Evolutionary conservation across 2,113 vertebrate species (phyloP), one percentile per base, ranked within the genome.

Genomic region (Cygnus buccinator): DNA sequence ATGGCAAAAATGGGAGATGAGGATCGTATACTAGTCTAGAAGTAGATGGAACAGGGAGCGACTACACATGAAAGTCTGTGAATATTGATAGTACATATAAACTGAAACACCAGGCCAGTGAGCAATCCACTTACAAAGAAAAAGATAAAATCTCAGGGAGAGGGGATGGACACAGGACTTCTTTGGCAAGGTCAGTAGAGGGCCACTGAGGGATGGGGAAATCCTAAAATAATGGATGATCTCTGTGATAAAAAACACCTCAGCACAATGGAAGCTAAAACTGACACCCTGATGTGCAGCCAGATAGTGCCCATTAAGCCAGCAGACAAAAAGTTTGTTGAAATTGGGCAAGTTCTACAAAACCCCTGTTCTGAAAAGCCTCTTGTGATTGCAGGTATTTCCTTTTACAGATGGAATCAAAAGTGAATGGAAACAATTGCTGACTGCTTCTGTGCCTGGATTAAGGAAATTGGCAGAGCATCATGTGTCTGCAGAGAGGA

Each of bases 401-500:
- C 93, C 92, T 96, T 96, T 95, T 86, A 77, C 77, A 90, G 87
- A 90, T 73, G 82, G 94, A 97, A 97, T 96, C 91, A 91, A 82
- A 95, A 95, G 87, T 80, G 93, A 96, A 95, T 78, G 84, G 96
- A 91, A 97, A 96, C 95, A 95, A 95, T 96, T 89, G 94, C 95
- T 90, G 93, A 54, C 89, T 91, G 91, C 91, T 68, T 89, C 94
- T 90, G 92, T 96, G 94, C 67, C 94, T 94, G 96, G 96, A 97
- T 96, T 96, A 96, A 96, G 94, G 93, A 96, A 96, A 96, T 93
- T 95, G 94, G 90, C 87, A 96, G 96, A 96, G 93, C 96, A 93
- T 93, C 50, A 18, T 94, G 84, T 73, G 90, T 93, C 94, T 96
- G 90, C 87, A 83, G 90, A 93, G 90, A 90, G 94, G 94, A 95